Base-by-base conservation (phyloP, 2,797 vertebrate species). In the Crypturellus tataupa region DNA sequence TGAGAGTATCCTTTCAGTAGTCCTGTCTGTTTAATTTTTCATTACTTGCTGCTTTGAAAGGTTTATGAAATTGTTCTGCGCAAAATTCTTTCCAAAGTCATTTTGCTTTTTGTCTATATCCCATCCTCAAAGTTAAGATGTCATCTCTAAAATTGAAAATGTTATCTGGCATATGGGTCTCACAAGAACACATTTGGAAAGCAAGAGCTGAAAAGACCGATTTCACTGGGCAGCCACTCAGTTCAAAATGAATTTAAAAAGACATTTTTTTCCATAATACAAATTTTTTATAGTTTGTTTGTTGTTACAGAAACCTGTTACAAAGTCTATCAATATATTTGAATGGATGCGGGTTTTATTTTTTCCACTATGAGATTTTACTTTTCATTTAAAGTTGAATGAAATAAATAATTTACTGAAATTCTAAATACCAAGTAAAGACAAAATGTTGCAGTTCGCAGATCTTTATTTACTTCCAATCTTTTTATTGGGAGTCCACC, bases 21-120 rank as follows among this genome's bases (percentile, higher is more conserved):
- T 64, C 39, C n/a, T 53, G 27, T 58, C 80, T 80, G 18, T 59
- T 92, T 71, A 80, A 92, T 83, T 85, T 93, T 71, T 56, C 35
- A 56, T 80, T 80, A 64, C 14, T 21, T 56, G 31, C 6, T 73
- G 19, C 39, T 68, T 79, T 67, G 64, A 94, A 27, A 85, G 7
- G 19, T 75, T 90, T 75, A 86, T 44, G 17, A 64, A 87, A 80
- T 33, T 35, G 46, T 17, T 35, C 46, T 68, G 44, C 27, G 46
- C 46, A 35, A 33, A 37, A 37, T 64, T 80, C 19, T 69, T 91
- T 79, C 70, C 56, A 91, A 85, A 93, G 33, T 13, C 39, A 73
- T 77, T 94, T 83, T 47, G 92, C 67, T 47, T 95, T 86, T 69
- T 0, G 0, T 76, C 42, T 81, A 37, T 33, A 60, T 63, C 35